phyloP scores from a whole-genome alignment of 2,113 vertebrate genomes.

The Burhinus oedicnemus region DNA sequence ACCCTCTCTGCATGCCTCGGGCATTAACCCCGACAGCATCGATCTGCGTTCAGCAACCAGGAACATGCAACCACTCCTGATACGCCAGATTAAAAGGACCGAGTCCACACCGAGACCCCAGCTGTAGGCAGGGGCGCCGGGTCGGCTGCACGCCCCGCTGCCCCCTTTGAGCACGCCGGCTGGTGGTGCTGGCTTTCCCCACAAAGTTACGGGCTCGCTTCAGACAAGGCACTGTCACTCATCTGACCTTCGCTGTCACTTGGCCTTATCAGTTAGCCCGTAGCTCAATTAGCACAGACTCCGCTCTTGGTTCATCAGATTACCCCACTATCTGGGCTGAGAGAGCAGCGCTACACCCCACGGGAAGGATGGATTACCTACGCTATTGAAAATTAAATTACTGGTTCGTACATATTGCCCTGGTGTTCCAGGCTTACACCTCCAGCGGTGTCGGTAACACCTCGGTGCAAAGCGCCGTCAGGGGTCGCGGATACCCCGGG shows the following conservation, averaged over 20 bases:
- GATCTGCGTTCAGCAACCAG: no score
- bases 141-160: not conserved
- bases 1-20: no score
- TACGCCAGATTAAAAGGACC: no score
- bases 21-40: no score
- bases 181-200: not conserved
- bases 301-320: no score
- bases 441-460: not conserved
- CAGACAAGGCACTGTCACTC: not conserved
- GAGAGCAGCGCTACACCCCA: not conserved
- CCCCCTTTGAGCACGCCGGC: not conserved
- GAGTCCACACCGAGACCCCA: no score
- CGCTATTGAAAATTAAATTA: not conserved
- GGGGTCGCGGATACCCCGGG: not conserved
- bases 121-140: no score
- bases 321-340: rapidly evolving
- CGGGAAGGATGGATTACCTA: not conserved
- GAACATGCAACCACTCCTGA: no score
- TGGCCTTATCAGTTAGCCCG: not conserved
- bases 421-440: not conserved
- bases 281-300: not conserved
- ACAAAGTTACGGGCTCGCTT: not conserved
- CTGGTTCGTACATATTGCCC: rapidly evolving
- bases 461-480: not conserved
- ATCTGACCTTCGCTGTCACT: not conserved